Base-by-base conservation (phyloP, 2,888 invertebrate genomes). In the Calephelis perditalis region DNA sequence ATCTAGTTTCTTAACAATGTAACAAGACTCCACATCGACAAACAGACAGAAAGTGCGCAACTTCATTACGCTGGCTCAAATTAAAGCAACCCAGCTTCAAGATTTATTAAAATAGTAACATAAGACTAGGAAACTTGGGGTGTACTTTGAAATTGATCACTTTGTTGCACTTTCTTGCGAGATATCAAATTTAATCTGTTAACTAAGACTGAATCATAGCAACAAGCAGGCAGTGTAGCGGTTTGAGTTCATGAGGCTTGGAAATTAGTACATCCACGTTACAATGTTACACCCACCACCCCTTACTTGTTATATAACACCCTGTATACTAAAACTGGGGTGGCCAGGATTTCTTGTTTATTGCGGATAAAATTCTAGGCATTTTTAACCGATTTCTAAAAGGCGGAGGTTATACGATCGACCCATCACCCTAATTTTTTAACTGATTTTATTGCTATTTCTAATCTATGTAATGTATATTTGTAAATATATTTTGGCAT, bases 181-280 rank as follows among this genome's bases (percentile, higher is more conserved):
- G 56, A 52, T 55, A 56, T 56, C 45, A 59, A 59, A 70, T 64
- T 68, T 81, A 79, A 81, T 79, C 74, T 74, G 73, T 71, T 74
- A 71, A 73, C 71, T 71, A 74, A 78, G 70, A 75, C 65, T 70
- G 75, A 75, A 77, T 78, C 77, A 76, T 74, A 77, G 75, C 26
- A 78, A 77, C 67, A 68, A 68, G 65, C 68, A 69, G 66, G 68
- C 72, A 73, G 75, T 67, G 69, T 67, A 71, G 70, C 67, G 69
- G 73, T 73, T 76, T 70, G 72, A 76, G 75, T 78, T 76, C 76
- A 77, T 74, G 81, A 79, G 80, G 81, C 79, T 77, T 72, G 71
- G 73, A 83, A 84, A 85, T 85, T 84, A 83, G 83, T 79, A 74
- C 72, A 78, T 73, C 75, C 71, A 68, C 78, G 80, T 59, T 59